Evolutionary conservation across 2,888 invertebrate genomes (phyloP).

Genomic region (Mayetiola destructor): DNA sequence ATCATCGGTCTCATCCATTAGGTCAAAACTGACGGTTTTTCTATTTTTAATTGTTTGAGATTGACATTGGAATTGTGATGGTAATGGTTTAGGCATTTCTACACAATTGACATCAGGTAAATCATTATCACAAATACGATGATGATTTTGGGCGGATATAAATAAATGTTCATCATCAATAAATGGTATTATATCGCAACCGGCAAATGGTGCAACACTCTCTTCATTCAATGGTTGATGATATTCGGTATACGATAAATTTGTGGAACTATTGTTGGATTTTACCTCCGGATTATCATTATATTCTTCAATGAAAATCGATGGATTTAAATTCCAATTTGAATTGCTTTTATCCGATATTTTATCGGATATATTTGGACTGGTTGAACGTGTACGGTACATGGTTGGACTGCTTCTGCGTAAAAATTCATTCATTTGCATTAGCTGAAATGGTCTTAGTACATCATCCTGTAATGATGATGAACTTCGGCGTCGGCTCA

Average conservation of each 20-base stretch:
- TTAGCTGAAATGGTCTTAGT: constrained; percentile 9
- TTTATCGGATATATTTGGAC: constrained; percentile 10
- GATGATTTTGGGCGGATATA: constrained; percentile 26
- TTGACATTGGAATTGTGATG: not conserved
- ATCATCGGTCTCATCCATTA: constrained; percentile 22
- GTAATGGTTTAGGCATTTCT: constrained; percentile 9
- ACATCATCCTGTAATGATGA: constrained; percentile 32
- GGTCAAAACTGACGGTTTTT: constrained; percentile 35
- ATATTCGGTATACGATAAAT: constrained; percentile 27
- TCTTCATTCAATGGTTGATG: constrained; percentile 34
- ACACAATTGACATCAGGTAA: constrained; percentile 18
- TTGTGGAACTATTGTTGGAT: constrained; percentile 27
- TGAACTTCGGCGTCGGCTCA: constrained; percentile 26
- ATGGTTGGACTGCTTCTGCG: constrained; percentile 6
- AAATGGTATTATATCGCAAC: constrained; percentile 33
- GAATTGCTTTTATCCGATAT: constrained; percentile 14
- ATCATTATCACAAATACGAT: constrained; percentile 21
- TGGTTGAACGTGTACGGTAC: not conserved
- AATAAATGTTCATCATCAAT: constrained; percentile 34
- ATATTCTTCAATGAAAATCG: constrained; percentile 34
- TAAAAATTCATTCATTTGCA: constrained; percentile 10
- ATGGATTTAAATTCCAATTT: constrained; percentile 25
- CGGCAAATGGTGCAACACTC: constrained; percentile 31
- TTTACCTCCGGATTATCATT: constrained; percentile 22
- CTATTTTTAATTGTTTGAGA: constrained; percentile 19